Evolutionary conservation across 2,113 vertebrate genomes (phyloP).

Genomic region (Erythrocercus mccallii): DNA sequence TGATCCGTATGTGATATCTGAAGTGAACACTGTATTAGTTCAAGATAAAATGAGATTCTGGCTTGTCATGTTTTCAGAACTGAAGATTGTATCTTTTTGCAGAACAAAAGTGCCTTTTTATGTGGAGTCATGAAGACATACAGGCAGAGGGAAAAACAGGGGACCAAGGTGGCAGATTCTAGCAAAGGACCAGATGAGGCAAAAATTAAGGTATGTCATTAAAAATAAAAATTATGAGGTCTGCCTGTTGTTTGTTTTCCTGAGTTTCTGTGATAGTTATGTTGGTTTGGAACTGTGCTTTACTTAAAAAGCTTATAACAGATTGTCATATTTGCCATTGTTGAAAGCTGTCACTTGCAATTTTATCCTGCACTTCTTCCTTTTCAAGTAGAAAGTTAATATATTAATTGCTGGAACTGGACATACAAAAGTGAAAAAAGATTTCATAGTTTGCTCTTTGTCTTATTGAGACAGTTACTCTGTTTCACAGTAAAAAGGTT

Average conservation of each 20-base stretch:
- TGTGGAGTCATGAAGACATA: constrained; percentile 99
- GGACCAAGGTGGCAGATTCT: constrained; percentile 92
- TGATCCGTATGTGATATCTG: neutral
- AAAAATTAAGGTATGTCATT: constrained; percentile 89
- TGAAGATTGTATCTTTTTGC: constrained; percentile 18
- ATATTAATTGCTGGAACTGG: neutral
- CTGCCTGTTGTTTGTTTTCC: neutral
- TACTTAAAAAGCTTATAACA: neutral
- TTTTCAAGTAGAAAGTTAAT: neutral
- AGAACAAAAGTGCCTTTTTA: constrained; percentile 99
- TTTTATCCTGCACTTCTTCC: neutral
- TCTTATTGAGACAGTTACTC: neutral
- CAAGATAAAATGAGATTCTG: neutral
- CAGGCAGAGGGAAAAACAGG: constrained; percentile 97
- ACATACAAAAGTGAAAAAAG: neutral
- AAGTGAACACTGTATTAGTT: neutral
- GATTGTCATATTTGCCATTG: neutral
- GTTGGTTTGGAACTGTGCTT: neutral
- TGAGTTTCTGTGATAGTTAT: neutral
- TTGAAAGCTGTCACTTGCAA: neutral
- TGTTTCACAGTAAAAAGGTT: neutral
- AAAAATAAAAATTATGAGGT: neutral
- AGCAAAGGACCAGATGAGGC: constrained; percentile 97
- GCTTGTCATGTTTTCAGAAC: neutral
- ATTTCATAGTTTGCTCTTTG: neutral